Base-by-base conservation (phyloP, 2,113 vertebrate species). In the Plotosus lineatus region DNA sequence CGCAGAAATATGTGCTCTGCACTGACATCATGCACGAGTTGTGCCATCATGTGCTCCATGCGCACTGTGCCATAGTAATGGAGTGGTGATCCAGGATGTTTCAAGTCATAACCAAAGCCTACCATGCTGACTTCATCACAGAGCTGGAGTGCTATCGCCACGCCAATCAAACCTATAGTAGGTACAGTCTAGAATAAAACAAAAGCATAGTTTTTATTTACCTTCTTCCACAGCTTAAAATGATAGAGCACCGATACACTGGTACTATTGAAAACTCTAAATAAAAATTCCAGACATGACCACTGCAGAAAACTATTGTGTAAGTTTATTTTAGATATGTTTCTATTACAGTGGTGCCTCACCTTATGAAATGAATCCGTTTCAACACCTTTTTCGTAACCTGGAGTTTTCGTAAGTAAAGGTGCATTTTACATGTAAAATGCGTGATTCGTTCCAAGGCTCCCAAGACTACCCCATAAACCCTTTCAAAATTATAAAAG, bases 101-200 rank as follows among this genome's bases (percentile, higher is more conserved):
- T 86, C 87, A 94, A 87, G 76, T 94, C 87, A 1, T 95, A 94
- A 6, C 93, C 93, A 68, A 95, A 94, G 12, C 94, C 94, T 42
- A 92, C 93, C 61, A 95, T 82, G 74, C 92, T 95, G 42, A 95
- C 92, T 81, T 94, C 92, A 85, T 95, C 93, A 51, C 94, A 95
- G 68, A 95, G 77, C 86, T 93, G 93, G 77, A 94, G 56, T 28
- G 94, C 94, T 88, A 92, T 87, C 79, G 93, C 90, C 75, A 92
- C 88, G 0, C 92, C 93, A n/a, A 84, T 87, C 55, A 91, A 88
- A 4, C 93, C 93, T 8, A 92, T 44, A 0, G 94, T 95, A 6
- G 94, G 94, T 78, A 93, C 74, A 77, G 84, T 91, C 88, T 92
- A 23, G 58, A 23, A 61, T 48, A 69, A 1, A 76, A 44, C 15